Base-by-base conservation (phyloP, 2,113 vertebrate species). In the Leucosticte australis region DNA sequence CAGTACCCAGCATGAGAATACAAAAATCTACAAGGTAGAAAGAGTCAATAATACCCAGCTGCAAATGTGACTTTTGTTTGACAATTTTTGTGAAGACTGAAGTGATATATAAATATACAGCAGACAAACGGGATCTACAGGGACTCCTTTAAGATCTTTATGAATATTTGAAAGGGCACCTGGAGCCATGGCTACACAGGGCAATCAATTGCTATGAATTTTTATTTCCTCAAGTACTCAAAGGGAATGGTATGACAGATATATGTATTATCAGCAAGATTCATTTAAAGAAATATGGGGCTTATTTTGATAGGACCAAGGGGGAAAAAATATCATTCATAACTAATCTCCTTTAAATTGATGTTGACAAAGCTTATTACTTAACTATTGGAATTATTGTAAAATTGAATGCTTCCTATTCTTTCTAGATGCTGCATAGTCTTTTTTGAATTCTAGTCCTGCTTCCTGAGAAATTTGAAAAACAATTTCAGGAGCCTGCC, bases 121-220 rank as follows among this genome's bases (percentile, higher is more conserved):
- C 68, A 97, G 74, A 83, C 19, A 92, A 93, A 90, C 49, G 69
- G 83, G 64, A 91, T 94, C 85, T 71, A 87, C 53, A 84, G 84
- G 91, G 92, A 91, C 64, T 39, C 33, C 70, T 95, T 96, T 94
- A 96, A 91, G 77, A 96, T 95, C 93, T 96, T 97, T 95, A 96
- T 94, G 90, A 97, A 95, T 96, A 96, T 96, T 96, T 97, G 92
- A 96, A 97, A 96, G 69, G 85, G 57, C 70, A 95, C 90, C 89
- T 93, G 79, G 88, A 97, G 89, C 90, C 41, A 37, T 57, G 68
- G 69, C 92, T 97, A 92, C 44, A 71, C 81, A 83, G 76, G 69
- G 79, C 94, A 92, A 97, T 96, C 94, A 97, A 94, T 92, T 94
- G 64, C 77, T 95, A 94, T 91, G 92, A 93, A 94, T 94, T 96